Base-by-base conservation (phyloP, 1,140 invertebrate species). In the Pristionchus pacificus region DNA sequence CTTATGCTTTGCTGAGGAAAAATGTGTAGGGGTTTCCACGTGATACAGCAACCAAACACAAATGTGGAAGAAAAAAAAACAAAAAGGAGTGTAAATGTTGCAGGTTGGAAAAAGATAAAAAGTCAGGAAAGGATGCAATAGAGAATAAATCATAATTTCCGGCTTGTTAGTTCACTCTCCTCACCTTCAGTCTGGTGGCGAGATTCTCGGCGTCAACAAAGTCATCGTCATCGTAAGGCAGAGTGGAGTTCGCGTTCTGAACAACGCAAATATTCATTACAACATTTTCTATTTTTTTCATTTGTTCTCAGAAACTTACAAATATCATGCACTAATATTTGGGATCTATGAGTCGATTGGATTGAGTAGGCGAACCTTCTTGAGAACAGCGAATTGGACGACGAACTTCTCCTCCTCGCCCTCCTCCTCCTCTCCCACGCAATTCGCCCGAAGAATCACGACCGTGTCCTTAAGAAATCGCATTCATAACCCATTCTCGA, bases 341-440 rank as follows among this genome's bases (percentile, higher is more conserved):
- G 15, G 24, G 3, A 25, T 33, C 60, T 29, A 55, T 0, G 29
- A 13, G 28, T 1, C 55, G 6, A 30, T 73, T 49, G 10, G 28
- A 55, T 10, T 14, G 13, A 72, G 32, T 28, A 31, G 14, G 1
- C 70, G 2, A 15, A 60, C 49, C 33, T 75, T 70, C 60, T 74
- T 75, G 28, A 65, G 67, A 33, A 75, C 65, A 59, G 49, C 74
- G 60, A 75, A 75, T 60, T 75, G 74, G n/a, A 75, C 66, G 19
- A 57, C 60, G 24, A 75, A 32, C 6, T 24, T 60, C 33, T 75
- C 74, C n/a, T n/a, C n/a, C n/a, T n/a, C n/a, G n/a, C n/a, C n/a
- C n/a, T n/a, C 38, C 6, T 49, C 38, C 28, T 68, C 64, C 10
- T 33, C 60, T 63, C 64, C 66, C 19, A 38, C 19, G 33, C 74